Evolutionary conservation across 2,797 vertebrate species (phyloP), one percentile per base, ranked within the genome.

Genomic region (Cossypha caffra): DNA sequence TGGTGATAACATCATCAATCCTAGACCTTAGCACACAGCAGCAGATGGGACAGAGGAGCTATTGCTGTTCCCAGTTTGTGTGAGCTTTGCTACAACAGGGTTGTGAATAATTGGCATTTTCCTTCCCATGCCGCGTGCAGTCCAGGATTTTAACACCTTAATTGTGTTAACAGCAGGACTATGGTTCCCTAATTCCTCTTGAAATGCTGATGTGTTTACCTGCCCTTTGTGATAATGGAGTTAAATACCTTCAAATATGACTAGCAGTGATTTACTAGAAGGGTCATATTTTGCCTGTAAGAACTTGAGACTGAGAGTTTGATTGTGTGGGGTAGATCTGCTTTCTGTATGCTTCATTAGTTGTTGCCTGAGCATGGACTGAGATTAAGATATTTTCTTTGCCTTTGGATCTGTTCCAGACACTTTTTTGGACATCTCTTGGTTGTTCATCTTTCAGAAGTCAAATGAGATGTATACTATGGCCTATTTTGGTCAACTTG

Each of bases 401-500:
- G 45, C 38, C 50, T 88, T 94, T 94, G 89, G 72, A 86, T 75
- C n/a, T 58, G 8, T 83, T 94, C 64, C 92, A 96, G 86, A 72
- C 91, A 91, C 25, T 68, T 91, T 91, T 94, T 87, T 92, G 91
- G 91, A 94, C 54, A 88, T 83, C 54, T 69, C 72, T 48, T 47
- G 64, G 24, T 52, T 9, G 37, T 71, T 79, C 25, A 61, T 92
- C 64, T 78, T 93, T 88, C 35, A 62, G 50, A 85, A 82, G 64
- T 86, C 54, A 31, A 45, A 33, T 75, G 62, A 92, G n/a, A 80
- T 61, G 24, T 92, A 77, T 77, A 67, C 61, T 71, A 38, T 91
- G 57, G 48, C 91, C 89, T 93, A 88, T 92, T 95, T 94, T 92
- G 91, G 94, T 93, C 72, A 96, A 85, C 72, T 61, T 80, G 63